phyloP scores from a whole-genome alignment of 2,797 vertebrate genomes.

The Moxostoma hubbsi region DNA sequence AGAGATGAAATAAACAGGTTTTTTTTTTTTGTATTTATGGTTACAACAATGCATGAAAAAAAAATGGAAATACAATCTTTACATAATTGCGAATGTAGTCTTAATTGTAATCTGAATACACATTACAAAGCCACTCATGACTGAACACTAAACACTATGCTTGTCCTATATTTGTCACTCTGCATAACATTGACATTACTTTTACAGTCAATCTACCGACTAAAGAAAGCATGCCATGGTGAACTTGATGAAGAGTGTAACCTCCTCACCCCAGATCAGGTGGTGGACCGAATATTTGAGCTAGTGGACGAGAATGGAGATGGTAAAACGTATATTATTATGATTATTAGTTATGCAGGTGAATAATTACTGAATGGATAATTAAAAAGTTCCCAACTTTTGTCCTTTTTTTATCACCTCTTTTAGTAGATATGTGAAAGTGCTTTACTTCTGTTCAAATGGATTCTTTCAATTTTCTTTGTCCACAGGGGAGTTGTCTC shows the following conservation, averaged over 20 bases:
- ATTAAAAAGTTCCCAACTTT: not conserved
- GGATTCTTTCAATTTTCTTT: not conserved
- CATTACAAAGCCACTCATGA: too few species aligned
- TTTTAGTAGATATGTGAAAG: not conserved
- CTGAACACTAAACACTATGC: too few species aligned
- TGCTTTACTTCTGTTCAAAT: not conserved
- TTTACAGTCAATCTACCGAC: conserved; percentile 89
- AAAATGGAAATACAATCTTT: too few species aligned
- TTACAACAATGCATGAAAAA: too few species aligned
- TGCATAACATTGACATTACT: conserved; percentile 17
- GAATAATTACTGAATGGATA: not conserved
- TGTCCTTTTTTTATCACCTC: not conserved
- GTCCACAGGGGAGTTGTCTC: conserved; percentile 86
- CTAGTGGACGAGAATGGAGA: conserved; percentile 96
- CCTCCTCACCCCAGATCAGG: conserved; percentile 89
- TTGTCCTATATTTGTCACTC: too few species aligned
- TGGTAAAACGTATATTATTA: conserved; percentile 73
- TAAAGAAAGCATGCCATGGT: conserved; percentile 89
- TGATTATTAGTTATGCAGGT: conserved; percentile 1
- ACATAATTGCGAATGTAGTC: too few species aligned
- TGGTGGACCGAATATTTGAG: conserved; percentile 96
- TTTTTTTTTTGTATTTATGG: too few species aligned
- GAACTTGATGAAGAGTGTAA: conserved; percentile 82
- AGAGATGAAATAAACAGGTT: too few species aligned
- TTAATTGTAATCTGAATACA: too few species aligned